Conservation (phyloP, 2,797 vertebrate species). For the Pangasius sanitwongsei region DNA sequence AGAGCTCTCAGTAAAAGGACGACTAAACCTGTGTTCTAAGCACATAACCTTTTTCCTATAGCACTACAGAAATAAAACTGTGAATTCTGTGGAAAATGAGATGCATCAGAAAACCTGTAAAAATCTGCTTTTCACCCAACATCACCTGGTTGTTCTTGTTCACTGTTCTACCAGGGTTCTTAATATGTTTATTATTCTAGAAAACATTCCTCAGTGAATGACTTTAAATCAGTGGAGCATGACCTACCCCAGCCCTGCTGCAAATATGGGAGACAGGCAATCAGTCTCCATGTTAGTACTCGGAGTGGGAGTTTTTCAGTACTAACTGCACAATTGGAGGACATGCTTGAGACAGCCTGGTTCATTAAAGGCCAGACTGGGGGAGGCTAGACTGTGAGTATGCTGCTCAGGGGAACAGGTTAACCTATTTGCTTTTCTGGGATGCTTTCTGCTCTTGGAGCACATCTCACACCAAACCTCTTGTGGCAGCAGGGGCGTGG, state of each 20-base stretch:
- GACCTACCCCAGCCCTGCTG: constrained; percentile 17
- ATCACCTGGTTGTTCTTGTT: background rate
- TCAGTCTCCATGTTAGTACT: constrained; percentile 12
- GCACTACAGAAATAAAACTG: background rate
- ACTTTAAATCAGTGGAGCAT: constrained; percentile 22
- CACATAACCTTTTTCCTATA: background rate
- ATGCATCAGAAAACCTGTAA: too few species aligned
- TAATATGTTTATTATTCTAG: constrained; percentile 35
- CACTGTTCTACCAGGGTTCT: background rate
- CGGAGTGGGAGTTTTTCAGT: constrained; percentile 49
- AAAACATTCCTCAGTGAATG: constrained; percentile 20
- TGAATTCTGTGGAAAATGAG: background rate
- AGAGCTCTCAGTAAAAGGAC: background rate
- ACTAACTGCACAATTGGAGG: background rate
- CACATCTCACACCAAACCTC: background rate
- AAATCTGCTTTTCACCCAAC: background rate
- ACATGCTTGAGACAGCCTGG: constrained; percentile 9
- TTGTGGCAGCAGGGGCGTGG: too few species aligned
- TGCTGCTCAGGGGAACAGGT: background rate
- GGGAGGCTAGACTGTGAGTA: background rate
- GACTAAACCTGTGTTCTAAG: background rate
- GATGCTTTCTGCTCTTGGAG: background rate
- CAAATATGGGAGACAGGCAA: constrained; percentile 13
- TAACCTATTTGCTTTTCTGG: background rate
- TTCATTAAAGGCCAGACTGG: constrained; percentile 38